Evolutionary conservation across 2,888 invertebrate species (phyloP), one percentile per base, ranked within the genome.

Genomic region (Drosophila neonasuta): DNA sequence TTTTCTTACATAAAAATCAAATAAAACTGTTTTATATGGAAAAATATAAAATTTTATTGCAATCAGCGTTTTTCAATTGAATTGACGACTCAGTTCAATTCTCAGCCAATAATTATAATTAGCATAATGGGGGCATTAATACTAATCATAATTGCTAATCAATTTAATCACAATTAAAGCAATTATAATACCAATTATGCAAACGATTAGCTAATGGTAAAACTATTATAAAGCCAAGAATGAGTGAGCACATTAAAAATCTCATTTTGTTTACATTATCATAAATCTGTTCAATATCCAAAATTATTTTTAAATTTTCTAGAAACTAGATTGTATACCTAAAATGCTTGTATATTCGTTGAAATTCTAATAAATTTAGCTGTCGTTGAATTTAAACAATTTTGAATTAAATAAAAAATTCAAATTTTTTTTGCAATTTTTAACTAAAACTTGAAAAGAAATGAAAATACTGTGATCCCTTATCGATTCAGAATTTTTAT

Each of bases 111-210:
- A n/a, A n/a, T 29, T 29, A 46, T 46, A n/a, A 29, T 46, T 46
- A 46, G n/a, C n/a, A 29, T 46, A 46, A 29, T 46, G 15, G 9
- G 15, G 15, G 15, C 39, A 13, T 13, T n/a, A 46, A 29, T 29
- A n/a, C 3, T 44, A 44, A 44, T 44, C 20, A 45, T 24, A 29
- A 46, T n/a, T 29, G 2, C 20, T 46, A n/a, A 46, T 46, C 29
- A 46, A 29, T 46, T 29, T n/a, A 46, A 46, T 20, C 46, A 7
- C 46, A 46, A 46, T 29, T 46, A 29, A 8, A 29, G 9, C 9
- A 44, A 20, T 50, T 39, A 50, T 39, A 36, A 15, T 11, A 7
- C 10, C 44, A 44, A 44, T 44, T 44, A 20, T 20, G 11, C 11
- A 20, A 39, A 24, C 39, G 39, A 41, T 41, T 41, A 15, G 39